Base-by-base conservation (phyloP, 2,888 invertebrate species). In the Pilophorus perplexus region DNA sequence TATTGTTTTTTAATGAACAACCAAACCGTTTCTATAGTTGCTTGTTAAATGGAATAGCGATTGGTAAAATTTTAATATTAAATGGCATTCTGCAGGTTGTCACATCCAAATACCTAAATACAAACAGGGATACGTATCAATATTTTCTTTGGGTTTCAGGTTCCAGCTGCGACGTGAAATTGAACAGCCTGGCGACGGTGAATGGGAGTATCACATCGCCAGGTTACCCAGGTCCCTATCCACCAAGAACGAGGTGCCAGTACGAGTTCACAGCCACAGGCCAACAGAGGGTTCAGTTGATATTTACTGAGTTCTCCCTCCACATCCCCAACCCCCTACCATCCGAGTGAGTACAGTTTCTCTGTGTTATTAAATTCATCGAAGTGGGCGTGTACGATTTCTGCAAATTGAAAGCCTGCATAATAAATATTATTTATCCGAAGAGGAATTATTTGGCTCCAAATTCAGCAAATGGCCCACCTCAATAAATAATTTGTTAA, bases 141-240 rank as follows among this genome's bases (percentile, higher is more conserved):
- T n/a, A n/a, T n/a, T n/a, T n/a, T 5, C 18, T 6, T 14, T 42
- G n/a, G 5, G 42, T 42, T 42, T 59, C 83, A 88, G 88, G 87
- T 68, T 87, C 87, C 69, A 87, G 86, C 71, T 90, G 90, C 77
- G 87, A 89, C 76, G 84, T 86, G 75, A 82, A 85, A 66, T 87
- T 88, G 75, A 87, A 84, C 78, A 91, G 92, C 74, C 89, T 89
- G 74, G 83, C 84, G 59, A 83, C 84, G 66, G 90, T 89, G 78
- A 88, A 89, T 72, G 95, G 95, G 27, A 86, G 86, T 27, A 85
- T 95, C 73, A 85, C 86, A 48, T 91, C 92, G 60, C 92, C 91
- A 18, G 87, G 88, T 75, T 93, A 89, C 77, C 91, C 89, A n/a
- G 84, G 85, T 67, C 84, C 87, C 52, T 93, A 92, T 78, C 89